Evolutionary conservation across 2,888 invertebrate genomes (phyloP), one percentile per base, ranked within the genome.

Genomic region (Temnothorax unifasciatus): DNA sequence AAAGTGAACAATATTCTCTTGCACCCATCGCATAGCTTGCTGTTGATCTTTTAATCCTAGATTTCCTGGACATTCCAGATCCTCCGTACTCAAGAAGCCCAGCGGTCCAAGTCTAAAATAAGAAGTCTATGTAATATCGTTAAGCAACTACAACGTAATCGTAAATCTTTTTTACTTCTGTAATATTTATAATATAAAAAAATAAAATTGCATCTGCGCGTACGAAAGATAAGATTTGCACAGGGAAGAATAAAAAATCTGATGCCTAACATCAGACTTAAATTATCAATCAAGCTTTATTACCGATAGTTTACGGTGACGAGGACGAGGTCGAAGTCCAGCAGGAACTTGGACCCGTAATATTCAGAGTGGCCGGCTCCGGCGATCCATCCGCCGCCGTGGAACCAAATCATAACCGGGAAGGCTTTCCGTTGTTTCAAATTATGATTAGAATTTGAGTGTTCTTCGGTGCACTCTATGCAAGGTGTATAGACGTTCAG

Each of bases 401-500:
- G 97, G 85, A 97, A 95, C 95, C 97, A 97, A 21, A 97, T 95
- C 97, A 97, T 97, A 0, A 97, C 97, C 0, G 97, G 97, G 71
- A 92, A 13, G 18, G 11, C 96, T 97, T 97, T 3, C 97, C 97
- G 5, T 97, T 97, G 85, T 97, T 95, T 95, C 97, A 97, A n/a
- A 97, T 95, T 97, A 97, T 97, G 0, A 97, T 97, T 0, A 1
- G 11, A 68, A 68, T 18, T 29, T 3, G 47, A 4, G 2, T 38
- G 25, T 8, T 82, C 13, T 66, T 77, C 9, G 64, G 47, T 21
- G 52, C 68, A 95, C 93, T 87, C 77, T 96, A 95, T 93, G 86
- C 95, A 96, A 0, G 97, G 96, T 0, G 96, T 96, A 94, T 96
- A 97, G 0, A 97, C 96, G 92, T 98, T 98, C 5, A 98, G 95